Base-by-base conservation (phyloP, 1,140 invertebrate species). In the Diachasmimorpha longicaudata region DNA sequence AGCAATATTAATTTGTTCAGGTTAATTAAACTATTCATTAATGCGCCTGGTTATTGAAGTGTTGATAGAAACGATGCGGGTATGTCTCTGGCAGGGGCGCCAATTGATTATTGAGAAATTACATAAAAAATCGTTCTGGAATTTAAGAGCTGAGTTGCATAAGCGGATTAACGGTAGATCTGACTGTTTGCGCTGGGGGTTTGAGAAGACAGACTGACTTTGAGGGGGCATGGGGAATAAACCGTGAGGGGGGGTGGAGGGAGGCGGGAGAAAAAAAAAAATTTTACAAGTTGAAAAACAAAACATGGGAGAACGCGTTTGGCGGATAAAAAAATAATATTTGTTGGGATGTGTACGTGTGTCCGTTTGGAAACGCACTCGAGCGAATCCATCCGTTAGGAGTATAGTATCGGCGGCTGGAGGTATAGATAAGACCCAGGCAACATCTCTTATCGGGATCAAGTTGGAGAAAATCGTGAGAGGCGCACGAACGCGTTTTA, bases 321-420 rank as follows among this genome's bases (percentile, higher is more conserved):
- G 39, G 19, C 25, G 42, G n/a, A 19, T n/a, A 31, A 58, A 72
- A 36, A 21, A 72, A 39, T 21, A 8, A 63, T 42, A 70, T 70
- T 23, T 19, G 25, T n/a, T 42, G 36, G 66, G 19, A 75, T 25
- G 39, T 44, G 31, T 70, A 44, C 39, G 52, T 70, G 52, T 70
- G 46, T 77, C 71, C 66, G 63, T 77, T 74, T 77, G 37, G 44
- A 63, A 74, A 77, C 72, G 76, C 76, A 77, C 72, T 74, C 72
- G 72, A 74, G 76, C 76, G 70, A 69, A 77, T 77, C 75, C 55
- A 72, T 77, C 75, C 70, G 75, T 77, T 77, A 77, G 58, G 46
- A 55, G 19, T 52, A 72, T 44, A 72, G 25, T 48, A 71, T 71
- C 42, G 23, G 44, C 48, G 70, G 63, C 75, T 39, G 31, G 36